phyloP scores from a whole-genome alignment of 2,888 invertebrate genomes.

The Trissoscelio sp. region DNA sequence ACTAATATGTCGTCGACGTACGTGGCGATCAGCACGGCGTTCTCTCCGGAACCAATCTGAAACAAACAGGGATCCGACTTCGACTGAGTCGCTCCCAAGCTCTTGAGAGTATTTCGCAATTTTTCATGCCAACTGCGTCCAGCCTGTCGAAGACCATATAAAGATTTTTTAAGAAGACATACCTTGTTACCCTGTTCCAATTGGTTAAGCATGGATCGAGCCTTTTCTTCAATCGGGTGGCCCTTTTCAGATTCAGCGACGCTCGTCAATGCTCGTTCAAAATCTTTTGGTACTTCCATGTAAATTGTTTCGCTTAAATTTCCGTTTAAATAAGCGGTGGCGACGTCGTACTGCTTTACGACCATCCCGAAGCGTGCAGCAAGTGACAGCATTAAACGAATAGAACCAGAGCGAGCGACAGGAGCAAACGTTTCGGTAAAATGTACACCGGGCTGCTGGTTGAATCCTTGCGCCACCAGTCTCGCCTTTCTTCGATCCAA shows the following conservation, averaged over 20 bases:
- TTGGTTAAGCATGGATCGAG: background rate
- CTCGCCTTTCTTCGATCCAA: too few relatives aligned
- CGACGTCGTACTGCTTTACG: background rate
- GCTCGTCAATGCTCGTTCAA: too few relatives aligned
- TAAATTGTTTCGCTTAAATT: background rate
- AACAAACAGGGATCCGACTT: too few relatives aligned
- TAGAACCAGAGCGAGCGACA: too few relatives aligned
- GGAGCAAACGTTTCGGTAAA: too few relatives aligned
- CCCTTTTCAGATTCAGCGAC: background rate
- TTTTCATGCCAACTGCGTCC: conserved; percentile 10
- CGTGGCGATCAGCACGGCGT: too few relatives aligned
- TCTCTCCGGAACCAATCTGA: too few relatives aligned
- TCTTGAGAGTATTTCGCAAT: background rate
- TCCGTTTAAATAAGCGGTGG: background rate
- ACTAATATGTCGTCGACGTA: conserved; percentile 51
- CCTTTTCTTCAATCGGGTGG: background rate
- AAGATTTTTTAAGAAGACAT: conserved; percentile 5
- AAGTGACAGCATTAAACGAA: too few relatives aligned
- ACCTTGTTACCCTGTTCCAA: background rate
- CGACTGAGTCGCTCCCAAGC: too few relatives aligned
- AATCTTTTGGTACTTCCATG: background rate
- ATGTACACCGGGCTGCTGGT: too few relatives aligned
- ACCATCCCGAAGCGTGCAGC: background rate
- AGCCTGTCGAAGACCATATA: conserved; percentile 38
- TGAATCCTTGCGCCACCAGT: too few relatives aligned